Evolutionary conservation across 2,113 vertebrate species (phyloP).

Genomic region (Zosterops borbonicus): DNA sequence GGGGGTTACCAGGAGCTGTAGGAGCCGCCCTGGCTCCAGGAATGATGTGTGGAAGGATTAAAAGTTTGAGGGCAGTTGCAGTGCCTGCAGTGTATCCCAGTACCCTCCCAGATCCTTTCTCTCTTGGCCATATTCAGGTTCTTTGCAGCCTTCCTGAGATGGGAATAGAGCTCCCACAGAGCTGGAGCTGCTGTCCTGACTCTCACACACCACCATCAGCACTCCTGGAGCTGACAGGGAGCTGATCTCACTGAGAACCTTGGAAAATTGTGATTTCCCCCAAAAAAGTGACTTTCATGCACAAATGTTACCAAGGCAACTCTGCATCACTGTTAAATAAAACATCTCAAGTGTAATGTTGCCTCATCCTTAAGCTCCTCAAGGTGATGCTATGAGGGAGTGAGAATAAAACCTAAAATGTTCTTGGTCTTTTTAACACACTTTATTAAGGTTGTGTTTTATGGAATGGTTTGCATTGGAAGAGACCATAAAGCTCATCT

Average conservation of each 20-base stretch:
- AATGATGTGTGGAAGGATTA: not conserved
- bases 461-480: not conserved
- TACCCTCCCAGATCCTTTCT: not conserved
- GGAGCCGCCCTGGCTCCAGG: not conserved
- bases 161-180: accelerated
- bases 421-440: accelerated
- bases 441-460: not conserved
- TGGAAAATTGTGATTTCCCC: accelerated
- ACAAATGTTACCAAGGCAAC: accelerated
- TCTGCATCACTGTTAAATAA: accelerated
- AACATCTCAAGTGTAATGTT: accelerated
- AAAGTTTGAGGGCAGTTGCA: not conserved
- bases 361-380: not conserved
- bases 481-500: not conserved
- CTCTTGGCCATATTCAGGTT: not conserved
- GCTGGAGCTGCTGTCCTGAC: not conserved
- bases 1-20: accelerated
- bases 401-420: not conserved
- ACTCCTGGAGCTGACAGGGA: not conserved
- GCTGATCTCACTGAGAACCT: not conserved
- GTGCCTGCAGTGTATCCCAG: not conserved
- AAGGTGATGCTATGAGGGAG: not conserved
- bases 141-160: not conserved
- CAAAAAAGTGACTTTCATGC: accelerated
- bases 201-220: accelerated